Base-by-base conservation (phyloP, 2,113 vertebrate species). In the Austrofundulus limnaeus region DNA sequence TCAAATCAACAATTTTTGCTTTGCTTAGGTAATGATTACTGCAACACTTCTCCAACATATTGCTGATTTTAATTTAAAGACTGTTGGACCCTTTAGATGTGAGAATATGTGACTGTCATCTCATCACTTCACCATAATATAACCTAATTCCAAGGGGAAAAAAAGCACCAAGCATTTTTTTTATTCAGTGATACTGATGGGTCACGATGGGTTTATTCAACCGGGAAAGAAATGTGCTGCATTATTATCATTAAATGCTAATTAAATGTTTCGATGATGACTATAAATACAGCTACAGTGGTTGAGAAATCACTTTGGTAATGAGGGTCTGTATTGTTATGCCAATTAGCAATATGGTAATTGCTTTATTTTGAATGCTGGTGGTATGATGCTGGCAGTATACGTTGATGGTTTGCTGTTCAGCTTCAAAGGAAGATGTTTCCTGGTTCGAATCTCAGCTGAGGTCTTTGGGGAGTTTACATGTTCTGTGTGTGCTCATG, bases 301-400 rank as follows among this genome's bases (percentile, higher is more conserved):
- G n/a, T 11, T 46, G 43, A 17, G 43, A 46, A 46, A 10, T 19
- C n/a, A 20, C n/a, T 46, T 46, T 20, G n/a, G 11, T 46, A 46
- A 46, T 20, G n/a, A 19, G n/a, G 43, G 15, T 46, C n/a, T 46
- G 43, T 7, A 20, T 20, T 46, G 43, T 46, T 46, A 2, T 46
- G 43, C 43, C 43, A 46, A 20, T 46, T 46, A 46, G 11, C 2
- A n/a, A 46, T 46, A n/a, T 46, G 43, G 43, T 46, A 46, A 46
- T 46, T 46, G 43, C n/a, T 46, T 46, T 46, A 46, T 46, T 46
- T 46, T 20, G n/a, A 46, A 46, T 20, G 9, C n/a, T 46, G 43
- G 43, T 19, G n/a, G 8, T 46, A 2, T 46, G 5, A 43, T 8
- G 42, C 42, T 16, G 41, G 14, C 41, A 15, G 39, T 42, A 42